A percentile compares a stretch with the other conserved stretches of the same genome.
phyloP scores from a whole-genome alignment of 2,113 vertebrate genomes.

The Psophia crepitans region DNA sequence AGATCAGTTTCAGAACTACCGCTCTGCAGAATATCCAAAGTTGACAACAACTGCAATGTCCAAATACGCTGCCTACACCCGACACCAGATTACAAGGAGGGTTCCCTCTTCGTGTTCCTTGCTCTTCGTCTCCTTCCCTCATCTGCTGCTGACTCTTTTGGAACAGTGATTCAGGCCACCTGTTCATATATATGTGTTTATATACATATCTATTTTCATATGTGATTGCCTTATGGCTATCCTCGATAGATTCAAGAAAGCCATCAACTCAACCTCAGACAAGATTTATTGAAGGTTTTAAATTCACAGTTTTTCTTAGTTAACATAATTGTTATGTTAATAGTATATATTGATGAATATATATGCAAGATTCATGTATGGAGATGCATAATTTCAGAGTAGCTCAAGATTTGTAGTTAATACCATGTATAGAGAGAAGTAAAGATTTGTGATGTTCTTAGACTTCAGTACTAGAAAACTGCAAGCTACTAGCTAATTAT shows the following conservation, averaged over 20 bases:
- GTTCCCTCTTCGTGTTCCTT: not conserved
- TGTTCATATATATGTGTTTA: not conserved
- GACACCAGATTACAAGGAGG: not conserved
- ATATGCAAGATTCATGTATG: not conserved
- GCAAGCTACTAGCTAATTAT: conserved; percentile 28
- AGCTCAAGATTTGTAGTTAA: not conserved
- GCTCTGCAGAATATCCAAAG: not conserved
- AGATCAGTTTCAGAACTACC: not conserved
- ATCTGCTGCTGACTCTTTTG: not conserved
- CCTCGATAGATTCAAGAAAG: not conserved
- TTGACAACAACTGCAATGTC: not conserved
- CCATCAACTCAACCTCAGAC: not conserved
- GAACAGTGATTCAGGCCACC: not conserved
- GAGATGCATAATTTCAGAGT: not conserved
- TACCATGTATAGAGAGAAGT: not conserved
- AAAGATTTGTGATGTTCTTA: not conserved
- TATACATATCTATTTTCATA: not conserved
- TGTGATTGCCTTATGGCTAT: not conserved
- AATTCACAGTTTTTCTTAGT: not conserved
- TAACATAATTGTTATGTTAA: not conserved
- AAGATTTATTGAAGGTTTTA: not conserved
- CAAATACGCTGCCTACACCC: not conserved
- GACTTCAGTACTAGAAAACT: not conserved
- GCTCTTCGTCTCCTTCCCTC: not conserved
- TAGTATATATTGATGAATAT: not conserved